These are phyloP conservation scores for Lipotes vexillifer DNA, from an alignment of 2,113 vertebrate species.

Conservation along the genomic window DNA sequence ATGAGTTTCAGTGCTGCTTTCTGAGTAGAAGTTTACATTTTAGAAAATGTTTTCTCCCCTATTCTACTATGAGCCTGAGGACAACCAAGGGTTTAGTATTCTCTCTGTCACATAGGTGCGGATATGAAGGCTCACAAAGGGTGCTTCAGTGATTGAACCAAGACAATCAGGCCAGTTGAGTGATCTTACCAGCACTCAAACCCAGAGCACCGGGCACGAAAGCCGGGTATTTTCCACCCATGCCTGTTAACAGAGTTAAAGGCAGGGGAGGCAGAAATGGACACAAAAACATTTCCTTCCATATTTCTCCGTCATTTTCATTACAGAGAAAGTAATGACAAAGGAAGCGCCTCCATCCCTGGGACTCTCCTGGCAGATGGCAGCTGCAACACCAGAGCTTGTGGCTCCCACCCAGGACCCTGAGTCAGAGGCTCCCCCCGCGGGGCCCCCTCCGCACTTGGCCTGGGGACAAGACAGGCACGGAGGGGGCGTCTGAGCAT, in stretches of 20 bases:
- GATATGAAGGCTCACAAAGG: background rate
- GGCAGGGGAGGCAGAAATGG: background rate
- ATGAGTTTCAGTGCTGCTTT: background rate
- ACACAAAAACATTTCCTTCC: background rate
- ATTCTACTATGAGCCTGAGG: background rate
- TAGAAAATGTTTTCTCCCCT: background rate
- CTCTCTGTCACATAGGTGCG: background rate
- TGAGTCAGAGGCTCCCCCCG: background rate
- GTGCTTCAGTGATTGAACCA: background rate
- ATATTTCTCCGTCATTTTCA: background rate
- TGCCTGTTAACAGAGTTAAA: background rate
- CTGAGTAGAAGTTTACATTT: background rate
- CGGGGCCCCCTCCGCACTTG: background rate
- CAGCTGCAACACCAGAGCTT: background rate
- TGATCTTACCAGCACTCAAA: background rate
- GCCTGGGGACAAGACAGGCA: background rate
- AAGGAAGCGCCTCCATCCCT: background rate
- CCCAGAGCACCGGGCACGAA: background rate
- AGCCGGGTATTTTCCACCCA: background rate
- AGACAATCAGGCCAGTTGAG: background rate
- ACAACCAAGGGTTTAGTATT: background rate
- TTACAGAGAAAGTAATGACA: background rate
- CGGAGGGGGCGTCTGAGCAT: background rate
- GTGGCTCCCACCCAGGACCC: background rate
- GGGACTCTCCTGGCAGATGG: background rate